A percentile compares a stretch with the other conserved stretches of the same genome.
Evolutionary conservation across 2,888 invertebrate genomes (phyloP).

Genomic region (Alcis repandata): DNA sequence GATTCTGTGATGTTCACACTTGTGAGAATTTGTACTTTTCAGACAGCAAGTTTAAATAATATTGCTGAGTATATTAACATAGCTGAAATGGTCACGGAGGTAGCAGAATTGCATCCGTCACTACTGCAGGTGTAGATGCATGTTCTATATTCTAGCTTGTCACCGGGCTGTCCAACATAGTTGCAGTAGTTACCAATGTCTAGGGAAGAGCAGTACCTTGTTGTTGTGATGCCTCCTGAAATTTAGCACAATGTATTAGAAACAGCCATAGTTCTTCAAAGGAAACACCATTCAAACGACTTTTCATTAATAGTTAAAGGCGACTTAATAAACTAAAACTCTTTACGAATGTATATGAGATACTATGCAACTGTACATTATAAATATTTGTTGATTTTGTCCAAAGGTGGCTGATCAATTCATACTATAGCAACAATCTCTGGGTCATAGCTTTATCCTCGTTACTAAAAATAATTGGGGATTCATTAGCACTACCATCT

Average conservation of each 20-base stretch:
- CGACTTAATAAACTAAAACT: no score
- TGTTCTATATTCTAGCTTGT: constrained; percentile 93
- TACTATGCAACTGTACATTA: no score
- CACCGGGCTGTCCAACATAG: constrained; percentile 94
- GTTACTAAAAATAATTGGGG: no score
- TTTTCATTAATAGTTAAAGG: no score
- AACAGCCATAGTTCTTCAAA: no score
- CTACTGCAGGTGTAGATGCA: constrained; percentile 94
- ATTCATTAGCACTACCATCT: no score
- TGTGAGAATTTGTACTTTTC: constrained; percentile 28
- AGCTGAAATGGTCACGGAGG: constrained; percentile 56
- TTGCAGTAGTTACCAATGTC: constrained; percentile 96
- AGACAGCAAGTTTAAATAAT: constrained; percentile 45
- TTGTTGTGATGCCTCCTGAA: constrained; percentile 95
- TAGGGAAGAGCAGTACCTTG: constrained; percentile 94
- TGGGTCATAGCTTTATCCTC: no score
- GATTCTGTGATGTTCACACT: constrained; percentile 18
- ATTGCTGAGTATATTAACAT: constrained; percentile 51
- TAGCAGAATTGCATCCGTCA: constrained; percentile 93
- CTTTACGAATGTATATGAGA: no score
- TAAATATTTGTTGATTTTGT: no score
- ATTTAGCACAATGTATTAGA: background rate
- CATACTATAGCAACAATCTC: no score
- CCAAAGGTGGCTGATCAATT: no score
- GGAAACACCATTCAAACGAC: no score